Evolutionary conservation across 1,140 invertebrate species (phyloP), one percentile per base, ranked within the genome.

Genomic region (Pogonomyrmex barbatus): DNA sequence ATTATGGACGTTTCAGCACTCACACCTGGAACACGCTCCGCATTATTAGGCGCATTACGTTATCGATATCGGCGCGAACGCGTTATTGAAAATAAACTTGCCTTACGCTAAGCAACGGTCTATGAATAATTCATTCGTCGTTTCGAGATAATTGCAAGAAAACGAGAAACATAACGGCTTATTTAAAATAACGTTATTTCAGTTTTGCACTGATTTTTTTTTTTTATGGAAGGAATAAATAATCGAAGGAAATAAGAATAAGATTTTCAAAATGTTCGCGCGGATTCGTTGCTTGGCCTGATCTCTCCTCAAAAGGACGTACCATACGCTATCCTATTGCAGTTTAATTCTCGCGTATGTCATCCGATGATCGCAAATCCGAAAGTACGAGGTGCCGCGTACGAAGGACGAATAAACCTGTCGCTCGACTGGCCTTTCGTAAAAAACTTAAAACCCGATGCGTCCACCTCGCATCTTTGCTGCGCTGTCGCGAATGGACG

Each of bases 371-470:
- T 87, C 85, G 86, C 90, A 91, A 90, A 91, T 91, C 90, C 90
- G 56, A 82, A 87, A 82, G 81, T 85, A 90, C 85, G 88, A 87
- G 90, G 77, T 91, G 84, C 75, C 81, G 87, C 67, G 56, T 73
- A 56, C 77, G 85, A 84, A 75, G 77, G 47, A 71, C 82, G 75
- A 89, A 91, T 91, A 91, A 91, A 91, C 89, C 89, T 90, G 89
- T 91, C 90, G 76, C 60, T 71, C 84, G 87, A 47, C 70, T 89
- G 77, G 75, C 42, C 85, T 87, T 87, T 90, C 85, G 89, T 63
- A 89, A 89, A 91, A 88, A 91, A 88, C 87, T 91, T 91, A 89
- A 91, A 87, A 91, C 85, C 87, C 75, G 33, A 54, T 6, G 82
- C 81, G 54, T 65, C 77, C 65, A 24, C 60, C 56, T 52, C 56